Conservation (phyloP, 2,888 invertebrate species). For the Metopia argyrocephala region DNA sequence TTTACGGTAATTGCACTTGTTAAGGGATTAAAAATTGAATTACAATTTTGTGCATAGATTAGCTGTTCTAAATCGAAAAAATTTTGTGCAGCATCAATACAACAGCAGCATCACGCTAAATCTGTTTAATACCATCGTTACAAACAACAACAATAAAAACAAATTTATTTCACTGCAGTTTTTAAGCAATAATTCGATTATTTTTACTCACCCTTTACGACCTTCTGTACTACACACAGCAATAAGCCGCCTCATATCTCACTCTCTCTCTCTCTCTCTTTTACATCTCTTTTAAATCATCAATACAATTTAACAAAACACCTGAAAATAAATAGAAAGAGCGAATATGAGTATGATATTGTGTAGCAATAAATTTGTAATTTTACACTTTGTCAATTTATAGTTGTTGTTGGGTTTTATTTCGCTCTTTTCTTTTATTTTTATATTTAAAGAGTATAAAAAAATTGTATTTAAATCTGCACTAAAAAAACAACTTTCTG, state of each 20-base stretch:
- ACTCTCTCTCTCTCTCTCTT: no score
- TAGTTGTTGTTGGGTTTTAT: not conserved
- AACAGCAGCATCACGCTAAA: not conserved
- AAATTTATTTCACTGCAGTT: constrained; percentile 28
- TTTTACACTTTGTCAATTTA: constrained; percentile 57
- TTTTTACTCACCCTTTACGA: not conserved
- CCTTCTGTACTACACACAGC: not conserved
- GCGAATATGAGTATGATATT: not conserved
- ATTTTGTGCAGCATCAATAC: not conserved
- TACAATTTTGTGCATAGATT: constrained; percentile 47
- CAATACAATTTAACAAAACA: not conserved
- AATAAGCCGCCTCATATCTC: no score
- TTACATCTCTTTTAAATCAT: no score
- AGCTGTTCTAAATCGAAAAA: constrained; percentile 34
- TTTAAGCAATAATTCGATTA: constrained; percentile 52
- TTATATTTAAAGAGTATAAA: not conserved
- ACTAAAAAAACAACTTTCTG: not conserved
- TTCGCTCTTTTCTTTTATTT: not conserved
- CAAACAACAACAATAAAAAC: constrained; percentile 23
- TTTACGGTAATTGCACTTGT: constrained; percentile 47
- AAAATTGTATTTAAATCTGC: constrained; percentile 18
- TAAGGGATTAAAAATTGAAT: constrained; percentile 52
- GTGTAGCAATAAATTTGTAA: constrained; percentile 54
- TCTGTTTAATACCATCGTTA: not conserved
- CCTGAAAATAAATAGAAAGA: not conserved